Conservation (phyloP, 2,888 invertebrate genomes). For the Plutella xylostella region DNA sequence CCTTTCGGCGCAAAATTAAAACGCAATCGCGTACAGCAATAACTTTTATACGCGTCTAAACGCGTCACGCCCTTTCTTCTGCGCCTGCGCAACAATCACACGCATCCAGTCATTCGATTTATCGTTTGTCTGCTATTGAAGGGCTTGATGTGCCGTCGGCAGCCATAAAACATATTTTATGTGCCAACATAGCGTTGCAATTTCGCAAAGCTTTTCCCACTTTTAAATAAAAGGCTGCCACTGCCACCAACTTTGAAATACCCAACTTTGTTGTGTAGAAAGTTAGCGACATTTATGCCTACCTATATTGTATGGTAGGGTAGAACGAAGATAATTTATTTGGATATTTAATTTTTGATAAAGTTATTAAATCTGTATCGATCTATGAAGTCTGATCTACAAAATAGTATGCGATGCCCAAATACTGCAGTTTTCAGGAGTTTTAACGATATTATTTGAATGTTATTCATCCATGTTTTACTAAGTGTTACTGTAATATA, state of each 20-base stretch:
- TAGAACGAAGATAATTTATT: no score
- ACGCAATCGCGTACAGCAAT: constrained; percentile 1
- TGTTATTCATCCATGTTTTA: no score
- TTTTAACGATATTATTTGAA: no score
- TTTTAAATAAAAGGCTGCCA: constrained; percentile 41
- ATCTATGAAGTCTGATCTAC: no score
- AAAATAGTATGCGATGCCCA: no score
- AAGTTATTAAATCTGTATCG: no score
- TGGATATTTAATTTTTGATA: no score
- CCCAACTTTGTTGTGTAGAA: constrained; percentile 42
- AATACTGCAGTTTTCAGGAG: no score
- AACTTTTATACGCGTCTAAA: constrained; percentile 5
- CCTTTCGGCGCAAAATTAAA: no score
- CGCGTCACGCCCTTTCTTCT: constrained; percentile 25
- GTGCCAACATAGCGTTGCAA: constrained; percentile 40
- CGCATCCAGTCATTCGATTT: constrained; percentile 32
- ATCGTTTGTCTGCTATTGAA: constrained; percentile 49
- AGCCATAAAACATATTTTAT: constrained; percentile 64
- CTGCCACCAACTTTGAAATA: constrained; percentile 37
- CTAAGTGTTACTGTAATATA: no score
- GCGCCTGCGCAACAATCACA: constrained; percentile 30
- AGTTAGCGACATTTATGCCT: no score
- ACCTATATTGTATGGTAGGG: no score
- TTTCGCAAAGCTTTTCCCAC: constrained; percentile 43
- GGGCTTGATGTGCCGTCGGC: constrained; percentile 52